These are phyloP conservation scores for Lepeophtheirus salmonis DNA, from an alignment of 1,140 invertebrate species.

Conservation along the genomic window DNA sequence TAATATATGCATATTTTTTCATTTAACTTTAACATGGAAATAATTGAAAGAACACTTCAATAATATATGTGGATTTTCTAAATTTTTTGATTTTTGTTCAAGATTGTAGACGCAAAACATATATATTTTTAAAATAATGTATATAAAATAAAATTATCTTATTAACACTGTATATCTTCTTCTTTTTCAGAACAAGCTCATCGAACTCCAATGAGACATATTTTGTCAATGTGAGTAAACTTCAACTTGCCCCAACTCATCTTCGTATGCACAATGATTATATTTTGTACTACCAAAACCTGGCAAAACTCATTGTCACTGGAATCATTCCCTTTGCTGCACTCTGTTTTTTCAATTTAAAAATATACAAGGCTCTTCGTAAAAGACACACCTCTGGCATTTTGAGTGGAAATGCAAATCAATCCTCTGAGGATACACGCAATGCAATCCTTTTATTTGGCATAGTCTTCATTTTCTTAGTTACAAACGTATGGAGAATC, in stretches of 20 bases:
- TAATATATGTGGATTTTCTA: too few species aligned
- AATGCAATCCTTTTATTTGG: constrained; percentile 1
- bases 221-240: background rate
- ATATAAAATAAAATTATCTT: too few species aligned
- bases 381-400: background rate
- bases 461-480: constrained; percentile 12
- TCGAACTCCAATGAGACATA: background rate
- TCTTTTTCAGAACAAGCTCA: background rate
- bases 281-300: constrained; percentile 10
- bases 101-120: too few species aligned
- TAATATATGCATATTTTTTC: too few species aligned
- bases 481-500: constrained; percentile 7
- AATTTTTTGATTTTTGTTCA: too few species aligned
- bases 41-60: too few species aligned
- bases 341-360: constrained; percentile 5
- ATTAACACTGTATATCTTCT: too few species aligned
- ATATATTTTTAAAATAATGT: too few species aligned
- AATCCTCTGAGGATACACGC: background rate
- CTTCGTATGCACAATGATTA: constrained; percentile 12
- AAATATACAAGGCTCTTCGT: constrained; percentile 7
- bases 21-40: too few species aligned
- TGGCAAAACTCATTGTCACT: constrained; percentile 10
- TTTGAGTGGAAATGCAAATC: background rate
- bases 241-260: background rate
- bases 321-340: constrained; percentile 5